Conservation (phyloP, 2,797 vertebrate species). For the Acipenser transmontanus region DNA sequence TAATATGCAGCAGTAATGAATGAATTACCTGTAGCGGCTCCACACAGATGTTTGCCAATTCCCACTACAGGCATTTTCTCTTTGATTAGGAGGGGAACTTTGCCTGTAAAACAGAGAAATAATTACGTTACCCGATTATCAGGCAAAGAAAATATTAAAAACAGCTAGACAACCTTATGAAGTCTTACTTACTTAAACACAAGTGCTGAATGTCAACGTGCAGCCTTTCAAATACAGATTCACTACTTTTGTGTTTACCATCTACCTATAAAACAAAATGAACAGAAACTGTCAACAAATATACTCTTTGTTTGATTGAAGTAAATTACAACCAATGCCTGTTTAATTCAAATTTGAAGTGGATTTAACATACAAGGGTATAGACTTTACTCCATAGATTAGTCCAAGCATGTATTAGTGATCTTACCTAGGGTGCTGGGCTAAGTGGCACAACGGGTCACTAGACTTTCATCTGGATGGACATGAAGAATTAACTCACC, state of each 20-base stretch:
- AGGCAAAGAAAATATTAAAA: neutral
- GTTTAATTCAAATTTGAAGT: neutral
- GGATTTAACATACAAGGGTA: too few relatives aligned
- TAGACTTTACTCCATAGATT: too few relatives aligned
- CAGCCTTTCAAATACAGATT: conserved; percentile 77
- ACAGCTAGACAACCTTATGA: neutral
- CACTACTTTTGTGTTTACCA: conserved; percentile 75
- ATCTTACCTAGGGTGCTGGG: too few relatives aligned
- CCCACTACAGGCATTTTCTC: conserved; percentile 72
- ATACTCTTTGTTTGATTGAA: neutral
- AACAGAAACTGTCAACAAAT: neutral
- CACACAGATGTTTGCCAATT: conserved; percentile 92
- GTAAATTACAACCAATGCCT: neutral
- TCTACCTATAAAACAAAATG: conserved; percentile 69
- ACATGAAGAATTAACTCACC: too few relatives aligned
- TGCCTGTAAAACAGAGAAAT: conserved; percentile 48
- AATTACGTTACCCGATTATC: too few relatives aligned
- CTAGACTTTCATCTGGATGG: too few relatives aligned
- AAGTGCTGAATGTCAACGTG: conserved; percentile 94
- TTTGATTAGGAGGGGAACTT: conserved; percentile 67
- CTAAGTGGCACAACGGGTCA: too few relatives aligned
- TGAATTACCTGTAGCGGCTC: conserved; percentile 85
- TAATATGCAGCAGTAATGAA: neutral
- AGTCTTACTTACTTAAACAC: conserved; percentile 71
- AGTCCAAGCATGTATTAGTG: too few relatives aligned